Base-by-base conservation (phyloP, 2,797 vertebrate genomes). In the Muraenolepis orangiensis region DNA sequence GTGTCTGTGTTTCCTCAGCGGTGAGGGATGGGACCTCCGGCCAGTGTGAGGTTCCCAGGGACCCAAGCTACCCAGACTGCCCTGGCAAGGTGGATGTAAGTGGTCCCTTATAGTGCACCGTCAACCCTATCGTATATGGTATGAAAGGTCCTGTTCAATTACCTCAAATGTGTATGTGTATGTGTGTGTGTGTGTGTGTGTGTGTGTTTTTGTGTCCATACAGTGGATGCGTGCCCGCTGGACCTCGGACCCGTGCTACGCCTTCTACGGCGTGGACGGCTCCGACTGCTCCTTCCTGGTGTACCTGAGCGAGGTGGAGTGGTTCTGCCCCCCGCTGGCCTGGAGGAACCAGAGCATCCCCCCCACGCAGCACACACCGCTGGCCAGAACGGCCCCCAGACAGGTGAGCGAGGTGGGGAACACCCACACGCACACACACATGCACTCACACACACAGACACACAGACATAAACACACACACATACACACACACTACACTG, bases 141-240 rank as follows among this genome's bases (percentile, higher is more conserved):
- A n/a, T 61, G 18, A 51, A 31, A 40, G 34, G 18, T 13, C 20
- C 23, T 29, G 13, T 42, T 0, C 7, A 28, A 23, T 14, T 14
- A 12, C 18, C 11, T 70, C 28, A 32, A 7, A 14, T 8, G 51
- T 57, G 20, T 57, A 20, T 4, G 20, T 23, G 51, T 23, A 18
- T 57, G 20, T 57, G 51, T 2, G 51, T 66, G 3, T 57, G 32
- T 73, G 10, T 69, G 67, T 66, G 20, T 70, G 3, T 29, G 0
- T 42, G 31, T 31, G n/a, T 61, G 32, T 72, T 40, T 31, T 30
- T 68, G 28, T 20, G 69, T 38, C 32, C 51, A 28, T 30, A 57
- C 72, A 92, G 91, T 98, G 97, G 97, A 98, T 99, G 97, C 95
- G 97, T 28, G 96, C 96, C n/a, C 94, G 96, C 74, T 99, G 97